These are phyloP conservation scores for Amphiprion ocellaris DNA, from an alignment of 2,113 vertebrate genomes.

Conservation along the genomic window DNA sequence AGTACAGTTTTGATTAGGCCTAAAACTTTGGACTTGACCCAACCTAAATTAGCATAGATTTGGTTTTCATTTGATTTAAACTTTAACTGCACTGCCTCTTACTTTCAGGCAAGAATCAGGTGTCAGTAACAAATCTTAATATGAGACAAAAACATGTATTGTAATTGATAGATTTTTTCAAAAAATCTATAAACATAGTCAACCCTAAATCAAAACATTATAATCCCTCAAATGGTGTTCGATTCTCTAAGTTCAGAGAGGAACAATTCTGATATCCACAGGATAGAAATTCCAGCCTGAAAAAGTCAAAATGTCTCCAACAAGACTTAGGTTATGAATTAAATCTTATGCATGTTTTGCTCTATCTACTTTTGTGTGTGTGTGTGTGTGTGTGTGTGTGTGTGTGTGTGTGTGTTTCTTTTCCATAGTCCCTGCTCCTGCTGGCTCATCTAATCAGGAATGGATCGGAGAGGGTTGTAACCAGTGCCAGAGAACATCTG, in stretches of 20 bases:
- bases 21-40: not conserved
- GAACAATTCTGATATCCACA: not conserved
- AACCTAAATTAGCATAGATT: conserved; percentile 1
- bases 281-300: not conserved
- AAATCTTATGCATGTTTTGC: not conserved
- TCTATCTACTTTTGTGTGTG: not conserved
- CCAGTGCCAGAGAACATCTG: conserved; percentile 98
- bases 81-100: not conserved
- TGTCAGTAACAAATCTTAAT: not conserved
- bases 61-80: not conserved
- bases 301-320: not conserved
- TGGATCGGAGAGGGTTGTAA: conserved; percentile 98
- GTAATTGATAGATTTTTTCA: not conserved
- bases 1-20: conserved; percentile 14
- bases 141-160: no score
- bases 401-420: conserved; percentile 30
- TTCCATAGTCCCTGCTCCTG: conserved; percentile 92
- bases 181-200: not conserved
- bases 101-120: not conserved
- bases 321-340: not conserved
- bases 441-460: conserved; percentile 98
- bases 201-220: not conserved
- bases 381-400: conserved; percentile 21
- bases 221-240: conserved; percentile 1
- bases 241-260: not conserved